A percentile compares a stretch with the other conserved stretches of the same genome.
These are phyloP conservation scores for Chrysogorgia sp. DNA, from an alignment of 92 coral and sea anemone genomes.

Conservation along the genomic window DNA sequence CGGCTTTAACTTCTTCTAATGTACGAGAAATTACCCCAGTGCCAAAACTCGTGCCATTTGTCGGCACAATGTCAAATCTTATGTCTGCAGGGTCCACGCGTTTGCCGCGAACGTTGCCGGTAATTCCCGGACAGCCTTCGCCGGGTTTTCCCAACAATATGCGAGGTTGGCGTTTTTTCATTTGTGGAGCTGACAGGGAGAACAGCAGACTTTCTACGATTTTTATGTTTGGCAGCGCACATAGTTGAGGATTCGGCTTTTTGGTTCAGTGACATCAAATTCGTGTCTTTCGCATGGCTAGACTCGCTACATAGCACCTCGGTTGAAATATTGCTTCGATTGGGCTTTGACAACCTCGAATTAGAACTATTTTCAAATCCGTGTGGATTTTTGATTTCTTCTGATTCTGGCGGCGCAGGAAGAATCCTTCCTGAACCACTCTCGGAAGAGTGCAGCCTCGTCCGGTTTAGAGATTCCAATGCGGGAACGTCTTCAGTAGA, in stretches of 20 bases:
- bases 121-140: not conserved
- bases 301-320: not conserved
- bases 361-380: not conserved
- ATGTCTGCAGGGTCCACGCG: constrained; percentile 38
- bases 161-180: not conserved
- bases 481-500: not conserved
- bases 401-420: constrained; percentile 31
- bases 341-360: not conserved
- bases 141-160: not conserved
- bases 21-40: not conserved
- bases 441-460: not conserved
- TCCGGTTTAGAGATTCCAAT: not conserved
- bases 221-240: not conserved
- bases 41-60: not conserved
- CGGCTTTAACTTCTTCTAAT: constrained; percentile 8
- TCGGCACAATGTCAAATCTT: constrained; percentile 12
- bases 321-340: not conserved
- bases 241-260: not conserved
- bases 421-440: constrained; percentile 17
- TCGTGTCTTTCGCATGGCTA: not conserved
- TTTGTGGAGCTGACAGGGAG: not conserved
- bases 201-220: not conserved
- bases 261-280: not conserved
- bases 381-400: not conserved
- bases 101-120: not conserved